Evolutionary conservation across 2,888 invertebrate genomes (phyloP), one percentile per base, ranked within the genome.

Genomic region (Caenorhabditis panamensis): DNA sequence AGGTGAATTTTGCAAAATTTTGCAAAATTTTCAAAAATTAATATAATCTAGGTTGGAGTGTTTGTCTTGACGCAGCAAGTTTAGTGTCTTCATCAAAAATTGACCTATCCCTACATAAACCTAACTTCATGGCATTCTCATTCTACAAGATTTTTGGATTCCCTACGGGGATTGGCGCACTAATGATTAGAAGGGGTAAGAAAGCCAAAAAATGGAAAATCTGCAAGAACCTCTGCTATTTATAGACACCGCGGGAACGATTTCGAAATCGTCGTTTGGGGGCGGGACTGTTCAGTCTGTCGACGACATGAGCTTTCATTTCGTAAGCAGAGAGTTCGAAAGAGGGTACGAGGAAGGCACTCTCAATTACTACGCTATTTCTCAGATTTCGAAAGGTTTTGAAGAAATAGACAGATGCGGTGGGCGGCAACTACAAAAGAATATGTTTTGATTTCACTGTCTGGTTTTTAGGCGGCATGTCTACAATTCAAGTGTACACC

Each of bases 121-220:
- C 97, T 3, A 96, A 98, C 92, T 98, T 96, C 93, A 94, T 97
- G 0, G 94, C 94, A 71, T 75, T 98, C 20, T 97, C 97, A 0
- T 98, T 98, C 92, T 98, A 98, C 92, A 98, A 90, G 76, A 95
- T 98, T 89, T 97, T 98, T 93, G 95, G 95, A 22, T 97, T 95
- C 91, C 98, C 98, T 1, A 97, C 97, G 63, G 98, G 98, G 2
- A 92, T 97, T 20, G 98, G 97, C 36, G 96, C 96, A 13, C 63
- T 84, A 1, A 44, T 84, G 2, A 64, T 84, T 0, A 94, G 93
- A 89, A 95, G 95, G 90, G 78, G 79, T 63, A 41, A 2, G 13
- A 2, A 6, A 41, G 6, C 41, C n/a, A n/a, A 36, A 22, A 85
- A 18, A 83, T 31, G 31, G 9, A 31, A 28, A 31, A 16, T 20